Base-by-base conservation (phyloP, 2,888 invertebrate genomes). In the Meta bourneti region DNA sequence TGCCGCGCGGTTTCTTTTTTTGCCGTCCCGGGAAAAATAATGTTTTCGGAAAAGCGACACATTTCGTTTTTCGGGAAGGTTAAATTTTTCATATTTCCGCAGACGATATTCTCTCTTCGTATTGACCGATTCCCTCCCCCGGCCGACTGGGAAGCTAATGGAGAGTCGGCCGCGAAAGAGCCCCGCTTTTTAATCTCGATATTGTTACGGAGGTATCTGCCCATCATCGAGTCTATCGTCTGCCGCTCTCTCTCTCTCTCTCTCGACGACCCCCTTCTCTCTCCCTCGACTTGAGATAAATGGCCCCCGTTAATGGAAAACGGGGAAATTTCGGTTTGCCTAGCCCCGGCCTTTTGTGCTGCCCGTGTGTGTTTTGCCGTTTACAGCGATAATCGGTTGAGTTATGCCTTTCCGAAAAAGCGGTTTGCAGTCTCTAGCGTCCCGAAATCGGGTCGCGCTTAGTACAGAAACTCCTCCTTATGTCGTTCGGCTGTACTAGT, bases 221-320 rank as follows among this genome's bases (percentile, higher is more conserved):
- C 78, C 89, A 84, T 84, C 89, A 84, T 90, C 78, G 19, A 19
- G 74, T 87, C 82, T 82, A 34, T 34, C 34, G 34, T 34, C 34
- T 34, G 34, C 34, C 1, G 34, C 34, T 1, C 34, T 34, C 34
- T 34, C 34, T 1, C 34, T 34, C 34, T 34, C 1, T 34, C 34
- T 72, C 34, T 75, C 82, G 61, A 16, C 19, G 54, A 51, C 49
- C 72, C 69, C 86, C 70, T 34, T 34, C 34, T 34, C 34, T 16
- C 86, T 69, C 9, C 49, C 78, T 69, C 34, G 49, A 49, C 54
- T 74, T 72, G 78, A 83, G 84, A 90, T 90, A 90, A 90, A 90
- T 84, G 75, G 89, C 78, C 61, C 71, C 83, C 75, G 83, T 90
- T 90, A 90, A 90, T 90, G 89, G 84, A 90, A 84, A 90, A 72